Conservation (phyloP, 2,113 vertebrate genomes). For the Mixornis gularis region DNA sequence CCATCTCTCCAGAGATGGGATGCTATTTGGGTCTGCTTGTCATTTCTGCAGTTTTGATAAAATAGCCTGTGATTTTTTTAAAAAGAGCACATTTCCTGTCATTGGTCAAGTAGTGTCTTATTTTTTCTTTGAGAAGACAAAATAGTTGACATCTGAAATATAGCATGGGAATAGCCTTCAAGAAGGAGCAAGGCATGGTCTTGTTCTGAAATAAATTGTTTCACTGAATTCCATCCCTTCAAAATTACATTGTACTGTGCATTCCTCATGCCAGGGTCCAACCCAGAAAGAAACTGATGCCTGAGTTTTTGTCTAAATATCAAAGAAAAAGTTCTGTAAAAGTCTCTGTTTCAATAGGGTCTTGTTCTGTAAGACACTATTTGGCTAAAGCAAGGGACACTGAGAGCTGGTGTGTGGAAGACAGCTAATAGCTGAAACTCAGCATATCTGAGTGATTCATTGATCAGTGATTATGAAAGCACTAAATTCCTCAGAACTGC, state of each 20-base stretch:
- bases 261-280: not conserved
- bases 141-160: not conserved
- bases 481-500: not conserved
- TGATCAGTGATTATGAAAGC: not conserved
- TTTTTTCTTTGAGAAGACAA: not conserved
- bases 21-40: not conserved
- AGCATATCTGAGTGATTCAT: not conserved
- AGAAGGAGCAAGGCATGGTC: not conserved
- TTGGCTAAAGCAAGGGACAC: not conserved
- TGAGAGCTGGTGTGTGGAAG: accelerated
- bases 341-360: not conserved
- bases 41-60: not conserved
- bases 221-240: not conserved
- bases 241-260: not conserved
- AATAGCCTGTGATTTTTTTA: not conserved
- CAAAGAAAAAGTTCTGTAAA: not conserved
- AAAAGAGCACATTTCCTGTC: not conserved
- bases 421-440: not conserved
- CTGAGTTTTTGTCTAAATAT: not conserved
- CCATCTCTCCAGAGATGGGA: not conserved
- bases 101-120: not conserved
- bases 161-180: not conserved
- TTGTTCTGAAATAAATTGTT: not conserved
- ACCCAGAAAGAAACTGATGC: not conserved
- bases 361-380: not conserved